phyloP scores from a whole-genome alignment of 2,888 invertebrate genomes.

The Ophonus ardosiacus region DNA sequence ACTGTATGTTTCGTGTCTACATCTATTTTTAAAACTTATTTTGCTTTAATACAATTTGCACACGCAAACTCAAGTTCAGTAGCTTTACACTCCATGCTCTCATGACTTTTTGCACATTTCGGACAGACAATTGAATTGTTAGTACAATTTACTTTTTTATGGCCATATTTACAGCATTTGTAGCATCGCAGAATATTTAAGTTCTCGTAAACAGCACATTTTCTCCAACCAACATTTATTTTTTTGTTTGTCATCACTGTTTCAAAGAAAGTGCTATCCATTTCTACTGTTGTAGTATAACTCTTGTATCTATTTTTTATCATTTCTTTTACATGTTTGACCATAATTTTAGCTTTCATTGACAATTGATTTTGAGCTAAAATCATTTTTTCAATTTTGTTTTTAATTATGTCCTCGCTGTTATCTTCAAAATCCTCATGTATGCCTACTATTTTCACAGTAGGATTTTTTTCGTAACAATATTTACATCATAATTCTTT shows the following conservation, averaged over 20 bases:
- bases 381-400: background rate
- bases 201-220: background rate
- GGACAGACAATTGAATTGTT: background rate
- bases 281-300: background rate
- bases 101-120: background rate
- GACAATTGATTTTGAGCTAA: background rate
- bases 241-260: background rate
- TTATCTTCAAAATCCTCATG: background rate
- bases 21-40: background rate
- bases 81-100: background rate
- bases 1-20: background rate
- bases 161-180: background rate
- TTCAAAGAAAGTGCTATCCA: background rate
- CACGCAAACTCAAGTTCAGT: background rate
- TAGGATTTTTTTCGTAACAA: background rate
- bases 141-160: background rate
- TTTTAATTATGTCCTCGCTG: background rate
- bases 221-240: conserved; percentile 6
- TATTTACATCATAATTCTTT: background rate
- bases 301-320: background rate
- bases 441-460: background rate
- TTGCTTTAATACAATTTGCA: background rate
- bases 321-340: background rate
- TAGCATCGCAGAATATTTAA: background rate
- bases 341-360: background rate